Evolutionary conservation across 2,888 invertebrate genomes (phyloP), one percentile per base, ranked within the genome.

Genomic region (Agapetus fuscipes): DNA sequence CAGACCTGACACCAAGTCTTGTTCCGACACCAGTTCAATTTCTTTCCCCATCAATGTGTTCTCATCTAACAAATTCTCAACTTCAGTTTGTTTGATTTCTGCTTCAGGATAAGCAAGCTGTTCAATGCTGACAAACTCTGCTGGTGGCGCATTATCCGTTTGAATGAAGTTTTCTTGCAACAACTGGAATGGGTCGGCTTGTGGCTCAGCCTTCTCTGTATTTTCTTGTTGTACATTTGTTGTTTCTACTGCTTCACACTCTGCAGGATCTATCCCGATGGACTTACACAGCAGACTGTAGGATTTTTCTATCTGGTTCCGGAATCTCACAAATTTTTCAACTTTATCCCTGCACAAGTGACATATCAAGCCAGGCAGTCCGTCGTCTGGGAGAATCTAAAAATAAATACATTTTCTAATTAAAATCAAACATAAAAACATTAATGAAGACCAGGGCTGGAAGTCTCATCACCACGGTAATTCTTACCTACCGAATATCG

Each of bases 291-390:
- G 45, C 1, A 52, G 49, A 3, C 48, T 47, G 41, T 57, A 53
- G 0, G 56, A 56, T 7, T 52, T 49, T 38, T 55, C 51, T 9
- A 56, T 52, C 20, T 54, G 46, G 2, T 51, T 45, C 40, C 52
- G 49, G 44, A 57, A 57, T 28, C 53, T 52, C 29, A 52, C 47
- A 16, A 52, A 56, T 34, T 53, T 48, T 31, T 55, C 50, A 3
- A 56, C 50, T 43, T 51, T 51, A 4, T 48, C 45, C 6, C 37
- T 48, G 40, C 57, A 57, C 2, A 32, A 24, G 1, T 48, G 38
- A 33, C 57, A 57, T 30, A 57, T 51, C 7, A 48, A 46, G 10
- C 44, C 42, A 1, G 56, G 56, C 15, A 57, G 38, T 13, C 52
- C 52, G 36, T 57, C 56, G 6, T 46, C 48, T 2, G 48, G 51